These are phyloP conservation scores for Hypotaenidia philippensis DNA, from an alignment of 2,797 vertebrate species.

Conservation along the genomic window DNA sequence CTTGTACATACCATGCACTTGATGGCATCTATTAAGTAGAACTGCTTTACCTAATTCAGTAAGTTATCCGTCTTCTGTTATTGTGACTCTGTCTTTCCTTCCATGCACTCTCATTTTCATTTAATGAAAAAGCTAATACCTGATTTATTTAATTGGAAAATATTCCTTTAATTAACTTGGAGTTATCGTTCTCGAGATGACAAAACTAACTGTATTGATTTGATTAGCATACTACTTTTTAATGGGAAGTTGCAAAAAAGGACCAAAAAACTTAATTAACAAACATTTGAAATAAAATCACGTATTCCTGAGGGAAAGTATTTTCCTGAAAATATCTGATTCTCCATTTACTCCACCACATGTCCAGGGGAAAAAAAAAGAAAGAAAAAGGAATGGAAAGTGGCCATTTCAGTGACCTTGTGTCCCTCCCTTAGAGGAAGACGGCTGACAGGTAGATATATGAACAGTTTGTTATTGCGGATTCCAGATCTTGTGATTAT, in stretches of 20 bases:
- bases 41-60: neutral
- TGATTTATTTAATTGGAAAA: neutral
- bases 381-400: constrained; percentile 83
- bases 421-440: constrained; percentile 93
- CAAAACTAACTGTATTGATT: neutral
- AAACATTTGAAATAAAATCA: constrained; percentile 21
- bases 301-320: neutral
- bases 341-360: constrained; percentile 79
- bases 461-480: constrained; percentile 97
- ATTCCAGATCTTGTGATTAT: constrained; percentile 98
- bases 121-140: neutral
- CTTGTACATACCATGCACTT: neutral
- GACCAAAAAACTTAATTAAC: neutral
- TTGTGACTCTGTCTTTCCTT: neutral
- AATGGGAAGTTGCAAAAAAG: neutral
- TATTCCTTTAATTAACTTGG: neutral
- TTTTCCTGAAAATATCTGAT: constrained; percentile 79
- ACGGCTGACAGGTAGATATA: constrained; percentile 98
- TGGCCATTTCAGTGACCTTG: constrained; percentile 91
- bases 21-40: neutral
- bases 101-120: neutral
- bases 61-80: neutral
- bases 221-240: neutral
- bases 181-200: neutral
- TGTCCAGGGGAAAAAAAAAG: constrained; percentile 49